phyloP scores from a whole-genome alignment of 2,113 vertebrate genomes.

The Pelecanus crispus region DNA sequence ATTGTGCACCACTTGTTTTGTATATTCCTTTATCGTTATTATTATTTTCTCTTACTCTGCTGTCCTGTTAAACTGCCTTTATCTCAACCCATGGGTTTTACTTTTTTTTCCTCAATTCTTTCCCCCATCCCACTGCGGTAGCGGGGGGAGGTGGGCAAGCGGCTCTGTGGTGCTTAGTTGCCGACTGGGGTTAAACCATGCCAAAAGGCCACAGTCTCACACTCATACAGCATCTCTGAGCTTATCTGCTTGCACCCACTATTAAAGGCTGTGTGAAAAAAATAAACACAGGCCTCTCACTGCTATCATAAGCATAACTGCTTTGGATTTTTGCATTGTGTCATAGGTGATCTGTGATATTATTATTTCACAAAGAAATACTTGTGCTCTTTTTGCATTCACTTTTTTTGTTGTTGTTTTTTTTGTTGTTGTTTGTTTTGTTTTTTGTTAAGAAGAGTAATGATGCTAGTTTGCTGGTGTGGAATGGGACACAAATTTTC shows the following conservation, averaged over 20 bases:
- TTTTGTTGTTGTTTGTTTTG: background rate
- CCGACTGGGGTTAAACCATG: no score
- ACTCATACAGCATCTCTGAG: background rate
- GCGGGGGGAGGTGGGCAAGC: no score
- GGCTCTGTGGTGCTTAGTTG: no score
- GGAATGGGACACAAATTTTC: background rate
- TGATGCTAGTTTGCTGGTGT: background rate
- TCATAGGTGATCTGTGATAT: background rate
- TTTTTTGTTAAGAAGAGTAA: background rate
- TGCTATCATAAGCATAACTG: background rate
- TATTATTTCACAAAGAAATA: background rate
- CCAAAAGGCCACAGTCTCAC: no score
- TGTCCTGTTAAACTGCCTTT: no score
- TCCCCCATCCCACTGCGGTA: no score
- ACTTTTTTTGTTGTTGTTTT: background rate
- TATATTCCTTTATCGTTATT: no score
- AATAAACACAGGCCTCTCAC: background rate
- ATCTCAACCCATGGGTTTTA: no score
- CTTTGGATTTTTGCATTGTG: background rate
- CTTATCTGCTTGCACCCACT: background rate
- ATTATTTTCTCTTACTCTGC: no score
- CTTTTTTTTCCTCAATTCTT: no score
- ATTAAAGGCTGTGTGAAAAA: background rate
- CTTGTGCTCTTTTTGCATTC: background rate
- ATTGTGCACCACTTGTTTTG: no score